These are phyloP conservation scores for Henricia sp. DNA, from an alignment of 53 echinoderm and acorn worm species.

Conservation along the genomic window DNA sequence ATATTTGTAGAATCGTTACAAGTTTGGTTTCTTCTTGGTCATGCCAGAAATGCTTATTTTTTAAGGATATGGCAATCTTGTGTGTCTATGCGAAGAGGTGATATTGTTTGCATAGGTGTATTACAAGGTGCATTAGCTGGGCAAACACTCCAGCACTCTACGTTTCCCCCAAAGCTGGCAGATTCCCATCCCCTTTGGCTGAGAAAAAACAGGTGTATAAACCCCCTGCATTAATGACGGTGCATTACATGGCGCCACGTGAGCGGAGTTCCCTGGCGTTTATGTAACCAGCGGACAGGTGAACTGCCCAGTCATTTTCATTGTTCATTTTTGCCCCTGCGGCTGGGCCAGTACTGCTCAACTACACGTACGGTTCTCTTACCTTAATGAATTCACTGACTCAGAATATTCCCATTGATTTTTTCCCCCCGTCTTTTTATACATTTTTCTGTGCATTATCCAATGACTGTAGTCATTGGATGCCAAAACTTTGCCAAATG, in stretches of 20 bases:
- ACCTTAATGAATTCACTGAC: constrained; percentile 43
- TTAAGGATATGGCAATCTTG: too few relatives aligned
- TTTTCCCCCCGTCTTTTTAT: constrained; percentile 35
- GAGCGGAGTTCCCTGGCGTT: constrained; percentile 23
- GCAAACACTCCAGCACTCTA: constrained; percentile 43
- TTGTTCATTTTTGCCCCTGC: constrained; percentile 26
- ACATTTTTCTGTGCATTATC: constrained; percentile 17
- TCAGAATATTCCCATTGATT: constrained; percentile 39
- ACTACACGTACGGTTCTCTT: not conserved
- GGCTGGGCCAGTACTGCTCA: not conserved
- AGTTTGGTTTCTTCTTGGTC: too few relatives aligned
- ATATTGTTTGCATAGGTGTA: constrained; percentile 50
- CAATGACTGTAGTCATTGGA: not conserved
- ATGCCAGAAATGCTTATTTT: too few relatives aligned
- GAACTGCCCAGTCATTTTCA: constrained; percentile 24
- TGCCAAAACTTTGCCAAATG: not conserved
- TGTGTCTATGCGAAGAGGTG: not conserved
- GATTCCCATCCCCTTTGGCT: constrained; percentile 57
- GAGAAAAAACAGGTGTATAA: constrained; percentile 65
- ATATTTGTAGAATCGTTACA: too few relatives aligned
- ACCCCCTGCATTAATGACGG: constrained; percentile 57
- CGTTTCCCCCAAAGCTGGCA: constrained; percentile 30
- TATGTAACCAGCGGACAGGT: constrained; percentile 60
- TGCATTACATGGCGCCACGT: constrained; percentile 55
- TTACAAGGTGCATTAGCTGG: constrained; percentile 61